Percentiles rank a stretch among this genome's conserved stretches.
These are phyloP conservation scores for Microhierax caerulescens DNA, from an alignment of 2,797 vertebrate species.

Conservation along the genomic window DNA sequence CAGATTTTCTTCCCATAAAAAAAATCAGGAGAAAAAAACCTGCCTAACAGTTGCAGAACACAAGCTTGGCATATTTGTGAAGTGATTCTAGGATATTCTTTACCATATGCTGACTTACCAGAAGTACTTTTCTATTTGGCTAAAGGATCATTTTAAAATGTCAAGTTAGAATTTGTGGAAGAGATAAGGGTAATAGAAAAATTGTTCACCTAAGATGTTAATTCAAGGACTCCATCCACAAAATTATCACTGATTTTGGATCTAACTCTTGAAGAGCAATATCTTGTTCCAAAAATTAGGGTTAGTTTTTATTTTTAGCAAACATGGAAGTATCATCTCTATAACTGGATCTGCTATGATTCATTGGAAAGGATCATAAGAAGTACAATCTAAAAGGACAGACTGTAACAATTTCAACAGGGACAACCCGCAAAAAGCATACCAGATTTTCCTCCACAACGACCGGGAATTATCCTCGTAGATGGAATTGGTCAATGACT, in stretches of 20 bases:
- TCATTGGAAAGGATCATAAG: slow-evolving; percentile 34
- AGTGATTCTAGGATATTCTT: slow-evolving; percentile 69
- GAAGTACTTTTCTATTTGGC: slow-evolving; percentile 57
- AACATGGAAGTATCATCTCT: slow-evolving; percentile 44
- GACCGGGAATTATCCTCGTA: neutral
- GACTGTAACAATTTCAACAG: slow-evolving; percentile 15
- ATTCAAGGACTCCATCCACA: neutral
- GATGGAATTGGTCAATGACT: neutral
- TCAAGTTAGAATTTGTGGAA: slow-evolving; percentile 44
- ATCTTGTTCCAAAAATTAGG: slow-evolving; percentile 22
- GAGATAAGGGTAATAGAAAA: slow-evolving; percentile 34
- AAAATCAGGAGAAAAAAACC: slow-evolving; percentile 42
- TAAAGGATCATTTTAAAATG: slow-evolving; percentile 62
- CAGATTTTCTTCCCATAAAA: slow-evolving; percentile 53
- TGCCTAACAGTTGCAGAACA: slow-evolving; percentile 57
- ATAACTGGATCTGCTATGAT: slow-evolving; percentile 38
- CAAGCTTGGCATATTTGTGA: slow-evolving; percentile 62
- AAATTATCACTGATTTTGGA: neutral
- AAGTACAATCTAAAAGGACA: slow-evolving; percentile 47
- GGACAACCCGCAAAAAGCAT: slow-evolving; percentile 32
- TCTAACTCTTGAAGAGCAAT: neutral
- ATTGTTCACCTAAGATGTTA: slow-evolving; percentile 12
- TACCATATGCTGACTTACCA: slow-evolving; percentile 67
- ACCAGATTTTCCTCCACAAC: neutral
- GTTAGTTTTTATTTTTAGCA: slow-evolving; percentile 59